phyloP scores from a whole-genome alignment of 2,797 vertebrate species.

The Anguilla pacifica region DNA sequence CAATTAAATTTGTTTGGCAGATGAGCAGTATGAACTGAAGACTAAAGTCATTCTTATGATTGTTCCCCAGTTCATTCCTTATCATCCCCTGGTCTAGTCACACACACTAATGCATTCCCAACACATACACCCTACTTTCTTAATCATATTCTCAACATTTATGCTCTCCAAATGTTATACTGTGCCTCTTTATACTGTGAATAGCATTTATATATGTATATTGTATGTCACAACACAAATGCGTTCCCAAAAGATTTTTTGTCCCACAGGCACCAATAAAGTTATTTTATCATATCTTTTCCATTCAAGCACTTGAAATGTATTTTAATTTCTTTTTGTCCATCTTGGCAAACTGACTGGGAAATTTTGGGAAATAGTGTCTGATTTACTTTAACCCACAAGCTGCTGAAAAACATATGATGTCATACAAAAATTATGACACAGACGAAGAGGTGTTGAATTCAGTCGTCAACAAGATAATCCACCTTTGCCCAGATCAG shows the following conservation, averaged over 20 bases:
- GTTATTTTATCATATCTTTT: not conserved
- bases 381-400: not conserved
- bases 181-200: not conserved
- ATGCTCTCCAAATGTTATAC: not conserved
- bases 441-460: not conserved
- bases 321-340: not conserved
- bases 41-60: not conserved
- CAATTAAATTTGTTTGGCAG: not conserved
- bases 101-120: not conserved
- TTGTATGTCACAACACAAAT: not conserved
- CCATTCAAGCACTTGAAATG: not conserved
- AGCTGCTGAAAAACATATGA: constrained; percentile 20
- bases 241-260: not conserved
- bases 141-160: not conserved
- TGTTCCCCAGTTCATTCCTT: not conserved
- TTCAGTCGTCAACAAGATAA: constrained; percentile 11
- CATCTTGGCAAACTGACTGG: not conserved
- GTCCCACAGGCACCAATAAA: not conserved
- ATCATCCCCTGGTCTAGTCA: not conserved
- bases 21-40: not conserved
- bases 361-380: not conserved
- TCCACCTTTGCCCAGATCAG: not conserved
- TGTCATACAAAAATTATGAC: constrained; percentile 11
- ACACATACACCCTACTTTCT: not conserved
- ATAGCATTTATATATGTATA: not conserved